Base-by-base conservation (phyloP, 2,797 vertebrate species). In the Helostoma temminkii region DNA sequence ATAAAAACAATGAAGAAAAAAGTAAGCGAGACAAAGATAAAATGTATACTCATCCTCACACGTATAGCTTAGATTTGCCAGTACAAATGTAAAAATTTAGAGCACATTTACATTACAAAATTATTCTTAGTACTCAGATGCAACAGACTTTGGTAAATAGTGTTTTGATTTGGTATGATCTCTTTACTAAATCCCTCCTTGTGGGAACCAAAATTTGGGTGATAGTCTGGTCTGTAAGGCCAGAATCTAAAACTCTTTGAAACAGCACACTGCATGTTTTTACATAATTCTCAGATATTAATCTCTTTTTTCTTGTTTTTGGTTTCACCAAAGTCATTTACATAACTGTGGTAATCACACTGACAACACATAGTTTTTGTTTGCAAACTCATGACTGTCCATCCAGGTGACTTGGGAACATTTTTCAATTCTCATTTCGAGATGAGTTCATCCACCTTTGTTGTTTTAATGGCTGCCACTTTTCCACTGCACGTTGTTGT, bases 141-240 rank as follows among this genome's bases (percentile, higher is more conserved):
- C 94, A 95, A 88, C 94, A 95, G 95, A 97, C 98, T 99, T 99
- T 99, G 97, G 98, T 99, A 96, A 96, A 93, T 96, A 97, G 90
- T 93, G 86, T 93, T 93, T 93, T 84, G 89, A 93, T 93, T 92
- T 92, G 90, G 87, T 90, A 86, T 91, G 91, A 92, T 91, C 96
- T 96, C 90, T 89, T 86, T 89, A 95, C 92, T 94, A 94, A 96
- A 89, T 94, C 95, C 89, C 90, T 93, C 93, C 82, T 82, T 82
- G 92, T 90, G 77, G 83, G 86, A 92, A 89, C 84, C 84, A 83
- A 81, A 89, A 87, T 90, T 82, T 89, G 85, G 87, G 81, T 76
- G 66, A 85, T 74, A 79, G 76, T 88, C 77, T 82, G 86, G 86
- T 88, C 86, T 53, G 78, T 46, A 54, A 74, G 71, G 69, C 90